These are phyloP conservation scores for Cairina moschata DNA, from an alignment of 2,113 vertebrate genomes.

Conservation along the genomic window DNA sequence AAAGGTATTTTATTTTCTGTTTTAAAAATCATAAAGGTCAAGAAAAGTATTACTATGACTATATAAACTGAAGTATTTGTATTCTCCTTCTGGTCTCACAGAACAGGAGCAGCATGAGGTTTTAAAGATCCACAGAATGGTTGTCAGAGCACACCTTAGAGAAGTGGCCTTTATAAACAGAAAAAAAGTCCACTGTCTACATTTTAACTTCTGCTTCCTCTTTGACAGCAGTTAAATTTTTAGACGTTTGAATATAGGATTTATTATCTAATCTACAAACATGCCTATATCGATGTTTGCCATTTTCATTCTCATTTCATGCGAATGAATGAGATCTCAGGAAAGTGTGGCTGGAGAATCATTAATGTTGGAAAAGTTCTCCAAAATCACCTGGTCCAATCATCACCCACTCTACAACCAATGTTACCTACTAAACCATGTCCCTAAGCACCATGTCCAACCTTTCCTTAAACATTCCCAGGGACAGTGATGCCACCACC, in stretches of 20 bases:
- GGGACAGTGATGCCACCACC: no score
- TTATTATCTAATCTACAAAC: background rate
- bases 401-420: no score
- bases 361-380: no score
- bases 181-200: background rate
- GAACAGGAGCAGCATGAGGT: background rate
- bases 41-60: background rate
- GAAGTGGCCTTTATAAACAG: background rate
- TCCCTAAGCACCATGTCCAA: no score
- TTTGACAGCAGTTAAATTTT: background rate
- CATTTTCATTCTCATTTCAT: background rate
- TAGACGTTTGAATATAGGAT: background rate
- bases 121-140: background rate
- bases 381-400: no score
- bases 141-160: background rate
- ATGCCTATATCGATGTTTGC: background rate
- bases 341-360: background rate
- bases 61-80: background rate
- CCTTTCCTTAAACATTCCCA: no score
- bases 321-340: background rate
- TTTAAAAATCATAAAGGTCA: background rate
- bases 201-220: background rate
- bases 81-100: background rate
- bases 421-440: no score
- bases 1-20: constrained; percentile 1